phyloP scores from a whole-genome alignment of 2,888 invertebrate species.

The Acronicta leporina region DNA sequence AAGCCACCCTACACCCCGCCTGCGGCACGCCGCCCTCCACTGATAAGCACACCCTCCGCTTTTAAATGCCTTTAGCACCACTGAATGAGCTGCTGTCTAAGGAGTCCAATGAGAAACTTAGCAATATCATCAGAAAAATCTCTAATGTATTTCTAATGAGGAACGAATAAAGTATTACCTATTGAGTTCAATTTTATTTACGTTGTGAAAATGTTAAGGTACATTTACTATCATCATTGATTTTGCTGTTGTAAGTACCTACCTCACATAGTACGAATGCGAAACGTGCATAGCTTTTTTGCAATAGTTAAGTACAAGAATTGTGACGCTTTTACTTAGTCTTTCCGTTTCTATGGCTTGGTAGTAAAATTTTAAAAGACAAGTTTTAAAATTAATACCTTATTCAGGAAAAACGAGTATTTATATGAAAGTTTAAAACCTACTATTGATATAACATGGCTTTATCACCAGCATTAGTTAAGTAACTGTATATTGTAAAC shows the following conservation, averaged over 20 bases:
- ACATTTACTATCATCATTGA: not conserved
- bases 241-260: not conserved
- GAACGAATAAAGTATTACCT: slow-evolving; percentile 64
- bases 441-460: no score
- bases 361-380: not conserved
- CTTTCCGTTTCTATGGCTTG: not conserved
- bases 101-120: slow-evolving; percentile 69
- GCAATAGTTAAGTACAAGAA: not conserved
- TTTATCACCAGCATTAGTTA: not conserved
- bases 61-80: slow-evolving; percentile 77
- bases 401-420: not conserved
- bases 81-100: slow-evolving; percentile 71
- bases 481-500: not conserved
- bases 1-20: slow-evolving; percentile 68
- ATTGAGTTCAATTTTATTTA: slow-evolving; percentile 48
- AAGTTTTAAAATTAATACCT: not conserved
- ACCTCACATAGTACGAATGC: not conserved
- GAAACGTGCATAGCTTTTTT: not conserved
- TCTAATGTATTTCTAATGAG: slow-evolving; percentile 72
- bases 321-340: slow-evolving; percentile 2
- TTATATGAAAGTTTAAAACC: no score
- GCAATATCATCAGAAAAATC: slow-evolving; percentile 69
- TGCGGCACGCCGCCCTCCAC: slow-evolving; percentile 57
- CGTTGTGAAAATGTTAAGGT: no score
- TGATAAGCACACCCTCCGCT: slow-evolving; percentile 79